A percentile compares a stretch with the other conserved stretches of the same genome.
Conservation (phyloP, 2,113 vertebrate species). For the Zosterops japonicus region DNA sequence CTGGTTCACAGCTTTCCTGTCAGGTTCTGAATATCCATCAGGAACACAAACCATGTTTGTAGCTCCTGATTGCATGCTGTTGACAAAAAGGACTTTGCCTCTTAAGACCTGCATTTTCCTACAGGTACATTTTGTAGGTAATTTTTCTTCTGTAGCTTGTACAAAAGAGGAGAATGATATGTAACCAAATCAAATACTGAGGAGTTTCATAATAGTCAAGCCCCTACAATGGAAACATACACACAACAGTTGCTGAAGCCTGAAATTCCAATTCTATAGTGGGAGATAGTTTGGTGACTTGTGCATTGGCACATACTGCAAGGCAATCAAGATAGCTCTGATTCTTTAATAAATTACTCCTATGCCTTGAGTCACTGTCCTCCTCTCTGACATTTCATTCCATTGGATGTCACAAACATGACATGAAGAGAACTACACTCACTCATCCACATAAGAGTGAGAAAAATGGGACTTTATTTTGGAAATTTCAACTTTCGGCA, state of each 20-base stretch:
- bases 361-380: neutral
- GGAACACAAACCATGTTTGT: neutral
- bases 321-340: neutral
- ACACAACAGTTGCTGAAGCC: neutral
- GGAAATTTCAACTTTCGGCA: too few relatives aligned
- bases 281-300: neutral
- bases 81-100: neutral
- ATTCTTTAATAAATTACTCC: neutral
- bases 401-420: too few relatives aligned
- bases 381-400: neutral
- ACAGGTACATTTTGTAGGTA: neutral
- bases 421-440: too few relatives aligned
- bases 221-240: neutral
- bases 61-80: neutral
- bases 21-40: neutral
- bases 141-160: neutral
- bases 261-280: neutral
- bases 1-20: neutral
- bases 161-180: neutral
- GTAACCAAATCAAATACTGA: neutral
- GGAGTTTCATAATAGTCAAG: neutral
- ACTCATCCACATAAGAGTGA: too few relatives aligned
- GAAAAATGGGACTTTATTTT: too few relatives aligned
- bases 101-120: neutral
- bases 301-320: neutral